These are phyloP conservation scores for Alviniconcha strummeri DNA, from an alignment of 2,888 invertebrate species.

Conservation along the genomic window DNA sequence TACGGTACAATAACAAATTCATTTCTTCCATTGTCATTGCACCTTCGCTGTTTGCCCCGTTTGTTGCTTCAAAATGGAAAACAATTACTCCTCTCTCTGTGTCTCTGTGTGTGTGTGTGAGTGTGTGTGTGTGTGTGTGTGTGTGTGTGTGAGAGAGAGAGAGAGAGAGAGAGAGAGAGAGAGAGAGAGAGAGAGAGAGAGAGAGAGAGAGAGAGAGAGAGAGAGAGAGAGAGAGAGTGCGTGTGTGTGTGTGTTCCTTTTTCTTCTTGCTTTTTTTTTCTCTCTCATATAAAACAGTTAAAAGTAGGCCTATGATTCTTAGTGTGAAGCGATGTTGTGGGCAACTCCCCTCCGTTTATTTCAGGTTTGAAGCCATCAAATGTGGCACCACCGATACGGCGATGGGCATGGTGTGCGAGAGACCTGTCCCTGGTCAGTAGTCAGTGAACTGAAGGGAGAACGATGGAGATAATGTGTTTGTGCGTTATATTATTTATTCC, in stretches of 20 bases:
- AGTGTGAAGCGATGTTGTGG: too few species aligned
- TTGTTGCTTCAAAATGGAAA: too few species aligned
- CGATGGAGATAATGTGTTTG: too few species aligned
- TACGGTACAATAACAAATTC: background rate
- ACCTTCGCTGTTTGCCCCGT: background rate
- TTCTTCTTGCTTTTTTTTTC: background rate
- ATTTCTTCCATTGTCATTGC: background rate
- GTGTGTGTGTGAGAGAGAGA: background rate
- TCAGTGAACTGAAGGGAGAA: too few species aligned
- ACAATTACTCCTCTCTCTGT: background rate
- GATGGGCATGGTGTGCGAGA: too few species aligned
- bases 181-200: background rate
- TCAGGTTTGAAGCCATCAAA: too few species aligned
- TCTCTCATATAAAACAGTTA: background rate
- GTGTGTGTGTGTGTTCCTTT: background rate
- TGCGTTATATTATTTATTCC: too few species aligned
- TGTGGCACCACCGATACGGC: too few species aligned
- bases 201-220: too few species aligned
- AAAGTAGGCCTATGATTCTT: background rate
- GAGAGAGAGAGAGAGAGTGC: background rate
- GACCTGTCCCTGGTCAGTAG: too few species aligned
- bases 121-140: background rate
- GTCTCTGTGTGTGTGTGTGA: background rate
- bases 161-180: conserved; percentile 1
- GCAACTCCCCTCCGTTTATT: too few species aligned